These are phyloP conservation scores for Ptychoptera contaminata DNA, from an alignment of 2,888 invertebrate genomes.

Conservation along the genomic window DNA sequence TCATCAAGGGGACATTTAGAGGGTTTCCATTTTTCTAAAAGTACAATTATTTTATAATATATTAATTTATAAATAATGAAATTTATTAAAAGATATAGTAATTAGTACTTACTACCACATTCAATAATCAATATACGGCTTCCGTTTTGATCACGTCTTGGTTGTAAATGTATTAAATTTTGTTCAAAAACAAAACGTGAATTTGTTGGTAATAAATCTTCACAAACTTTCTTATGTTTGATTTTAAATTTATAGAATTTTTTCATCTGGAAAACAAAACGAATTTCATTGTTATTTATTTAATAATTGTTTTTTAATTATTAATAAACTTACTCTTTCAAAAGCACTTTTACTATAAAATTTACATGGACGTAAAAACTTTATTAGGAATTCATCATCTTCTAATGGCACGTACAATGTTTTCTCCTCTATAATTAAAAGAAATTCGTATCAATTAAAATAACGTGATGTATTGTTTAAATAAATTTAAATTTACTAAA, in stretches of 20 bases:
- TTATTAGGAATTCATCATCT: conserved; percentile 56
- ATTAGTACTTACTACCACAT: conserved; percentile 43
- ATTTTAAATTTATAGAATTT: conserved; percentile 53
- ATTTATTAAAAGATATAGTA: not conserved
- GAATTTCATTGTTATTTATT: too few species aligned
- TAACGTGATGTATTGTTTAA: too few species aligned
- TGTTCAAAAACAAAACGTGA: conserved; percentile 45
- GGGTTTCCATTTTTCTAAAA: conserved; percentile 57
- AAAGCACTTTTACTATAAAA: conserved; percentile 72
- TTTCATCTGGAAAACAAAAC: conserved; percentile 39
- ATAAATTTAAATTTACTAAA: too few species aligned
- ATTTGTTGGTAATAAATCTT: conserved; percentile 43
- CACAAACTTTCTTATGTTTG: conserved; percentile 44
- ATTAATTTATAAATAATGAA: not conserved
- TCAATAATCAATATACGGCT: conserved; percentile 52
- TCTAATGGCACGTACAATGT: conserved; percentile 41
- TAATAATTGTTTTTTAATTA: too few species aligned
- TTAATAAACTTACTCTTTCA: conserved; percentile 47
- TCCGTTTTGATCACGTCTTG: conserved; percentile 49
- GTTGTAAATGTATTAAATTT: conserved; percentile 51
- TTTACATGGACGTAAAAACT: conserved; percentile 73
- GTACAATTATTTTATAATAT: conserved; percentile 1
- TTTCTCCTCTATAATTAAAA: conserved; percentile 40
- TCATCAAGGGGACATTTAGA: conserved; percentile 47
- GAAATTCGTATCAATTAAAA: too few species aligned